Conservation (phyloP, 1,140 invertebrate genomes). For the Caenorhabditis brenneri region DNA sequence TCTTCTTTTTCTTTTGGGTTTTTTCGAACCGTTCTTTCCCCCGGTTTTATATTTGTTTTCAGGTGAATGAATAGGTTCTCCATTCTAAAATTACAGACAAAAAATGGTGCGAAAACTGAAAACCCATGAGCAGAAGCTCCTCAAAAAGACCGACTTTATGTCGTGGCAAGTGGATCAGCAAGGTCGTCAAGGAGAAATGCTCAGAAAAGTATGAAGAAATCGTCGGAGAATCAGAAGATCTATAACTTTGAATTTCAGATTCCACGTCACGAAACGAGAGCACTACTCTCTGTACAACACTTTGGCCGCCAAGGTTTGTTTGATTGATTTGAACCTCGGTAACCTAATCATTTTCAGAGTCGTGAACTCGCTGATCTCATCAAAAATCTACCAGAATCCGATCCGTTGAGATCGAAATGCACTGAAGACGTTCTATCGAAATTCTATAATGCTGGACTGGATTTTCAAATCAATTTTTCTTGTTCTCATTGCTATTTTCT, state of each 20-base stretch:
- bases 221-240: background rate
- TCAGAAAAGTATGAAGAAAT: constrained; percentile 79
- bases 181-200: constrained; percentile 88
- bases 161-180: constrained; percentile 96
- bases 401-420: constrained; percentile 84
- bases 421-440: constrained; percentile 87
- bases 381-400: constrained; percentile 84
- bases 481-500: constrained; percentile 41
- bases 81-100: too few species aligned
- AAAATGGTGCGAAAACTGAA: constrained; percentile 93
- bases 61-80: too few species aligned
- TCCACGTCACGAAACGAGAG: constrained; percentile 86
- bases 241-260: constrained; percentile 14
- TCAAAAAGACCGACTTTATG: constrained; percentile 98
- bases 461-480: constrained; percentile 3
- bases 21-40: too few species aligned
- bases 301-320: constrained; percentile 78
- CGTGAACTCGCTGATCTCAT: constrained; percentile 87
- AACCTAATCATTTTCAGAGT: constrained; percentile 75
- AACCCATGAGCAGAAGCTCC: constrained; percentile 93
- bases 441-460: constrained; percentile 86
- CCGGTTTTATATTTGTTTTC: too few species aligned
- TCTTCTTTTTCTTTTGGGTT: too few species aligned
- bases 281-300: constrained; percentile 98
- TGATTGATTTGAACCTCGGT: background rate